Base-by-base conservation (phyloP, 2,888 invertebrate species). In the Lapara coniferarum region DNA sequence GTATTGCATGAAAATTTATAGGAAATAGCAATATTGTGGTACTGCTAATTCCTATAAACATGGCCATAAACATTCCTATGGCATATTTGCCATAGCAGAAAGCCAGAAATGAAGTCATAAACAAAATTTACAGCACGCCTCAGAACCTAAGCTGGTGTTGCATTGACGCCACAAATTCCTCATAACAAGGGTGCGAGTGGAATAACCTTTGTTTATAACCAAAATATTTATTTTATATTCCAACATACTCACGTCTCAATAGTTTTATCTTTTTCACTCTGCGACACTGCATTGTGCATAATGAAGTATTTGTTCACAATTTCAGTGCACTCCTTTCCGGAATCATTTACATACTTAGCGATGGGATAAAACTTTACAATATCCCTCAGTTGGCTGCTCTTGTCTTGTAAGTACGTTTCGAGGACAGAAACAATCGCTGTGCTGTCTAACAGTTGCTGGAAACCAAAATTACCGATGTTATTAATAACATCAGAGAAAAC, bases 381-480 rank as follows among this genome's bases (percentile, higher is more conserved):
- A n/a, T 97, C 96, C 0, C 93, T 90, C 19, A 99, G 84, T 67
- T 95, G 93, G 68, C 93, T 84, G 0, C 85, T 86, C 52, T 91
- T 90, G 78, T 97, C 96, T 74, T 92, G 87, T 51, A 98, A 86
- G 82, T 96, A 96, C 0, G 98, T 97, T 66, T 97, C 95, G 68
- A 99, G 85, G 0, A 97, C 94, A 7, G 99, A 99, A 78, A 99
- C 95, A 69, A 99, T 99, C 87, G 98, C 97, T 25, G 98, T 96
- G 75, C 99, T 99, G 85, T 99, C 99, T 79, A 97, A 96, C 70
- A 99, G 90, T 91, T 98, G 98, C 94, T 98, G 90, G 67, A 95
- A 94, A 12, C n/a, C 10, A 55, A 14, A 49, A 63, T 37, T 5
- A 37, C 37, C 5, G 5, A 37, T 37, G 0, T 37, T 66, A 59